Evolutionary conservation across 1,140 invertebrate genomes (phyloP), one percentile per base, ranked within the genome.

Genomic region (Philotrypesis tridentata): DNA sequence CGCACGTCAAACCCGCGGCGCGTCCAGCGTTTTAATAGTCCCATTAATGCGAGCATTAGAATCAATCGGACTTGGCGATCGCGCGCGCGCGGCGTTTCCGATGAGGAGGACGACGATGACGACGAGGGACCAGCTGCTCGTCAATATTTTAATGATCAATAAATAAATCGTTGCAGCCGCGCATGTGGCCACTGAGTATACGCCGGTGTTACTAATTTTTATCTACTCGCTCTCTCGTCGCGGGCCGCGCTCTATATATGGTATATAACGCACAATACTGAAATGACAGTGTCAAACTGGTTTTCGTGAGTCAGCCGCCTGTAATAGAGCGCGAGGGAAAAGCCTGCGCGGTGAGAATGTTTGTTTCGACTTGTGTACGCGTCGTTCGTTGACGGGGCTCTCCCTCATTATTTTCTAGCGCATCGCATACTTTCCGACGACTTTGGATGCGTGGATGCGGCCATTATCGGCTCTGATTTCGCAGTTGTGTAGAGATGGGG

Each of bases 21-120:
- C 33, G 14, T 43, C 21, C 25, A 43, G 37, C 70, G 7, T 71
- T 71, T 71, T 71, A 71, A 71, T 73, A 55, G 43, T 55, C 8
- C 43, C 43, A 29, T 73, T 73, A 73, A 73, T 73, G 71, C 71
- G 43, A 31, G 71, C 25, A 55, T 73, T 73, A 73, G 43, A 29
- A 73, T 73, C 71, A 29, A 55, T 25, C 40, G 71, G 31, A 29
- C 25, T 29, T 23, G n/a, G 37, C 33, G 27, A 27, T 27, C 40
- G 6, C 48, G 0, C 0, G 5, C 12, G 12, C 17, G 12, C 17
- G 48, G 17, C 14, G 21, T n/a, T 55, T 29, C 67, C 67, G 17
- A 29, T 17, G 17, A 31, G 65, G 1, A 5, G 29, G 12, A 37
- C 65, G 31, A 1, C 33, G 3, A 3, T 37, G 4, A 37, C 33